Percentiles rank a stretch among this genome's conserved stretches.
phyloP scores from a whole-genome alignment of 64 coral and sea anemone genomes.

The Stylophora pistillata region DNA sequence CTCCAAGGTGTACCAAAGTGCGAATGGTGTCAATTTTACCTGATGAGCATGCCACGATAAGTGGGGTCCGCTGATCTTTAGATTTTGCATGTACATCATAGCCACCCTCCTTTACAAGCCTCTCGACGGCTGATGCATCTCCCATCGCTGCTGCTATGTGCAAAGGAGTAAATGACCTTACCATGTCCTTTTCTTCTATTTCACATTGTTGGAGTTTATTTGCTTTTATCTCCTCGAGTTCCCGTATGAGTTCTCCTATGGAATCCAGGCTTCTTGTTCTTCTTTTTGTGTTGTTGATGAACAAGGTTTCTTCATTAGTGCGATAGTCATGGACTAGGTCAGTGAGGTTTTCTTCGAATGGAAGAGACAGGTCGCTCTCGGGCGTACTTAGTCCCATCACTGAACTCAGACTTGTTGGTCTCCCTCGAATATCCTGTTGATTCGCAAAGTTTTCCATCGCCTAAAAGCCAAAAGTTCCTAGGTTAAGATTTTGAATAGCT shows the following conservation, averaged over 20 bases:
- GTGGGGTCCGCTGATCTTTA: slow-evolving; percentile 67
- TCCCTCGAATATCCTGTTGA: neutral
- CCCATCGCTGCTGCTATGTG: slow-evolving; percentile 70
- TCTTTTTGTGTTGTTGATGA: neutral
- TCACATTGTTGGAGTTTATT: slow-evolving; percentile 20
- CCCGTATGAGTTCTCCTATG: neutral
- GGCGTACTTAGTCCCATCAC: neutral
- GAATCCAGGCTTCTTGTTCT: neutral
- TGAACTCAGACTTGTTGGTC: slow-evolving; percentile 9
- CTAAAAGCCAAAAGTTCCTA: neutral
- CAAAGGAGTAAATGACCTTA: slow-evolving; percentile 46
- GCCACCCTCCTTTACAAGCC: slow-evolving; percentile 47
- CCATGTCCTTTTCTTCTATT: neutral
- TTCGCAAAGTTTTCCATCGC: slow-evolving; percentile 1
- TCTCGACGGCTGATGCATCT: slow-evolving; percentile 24
- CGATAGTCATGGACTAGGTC: slow-evolving; percentile 8
- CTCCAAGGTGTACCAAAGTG: slow-evolving; percentile 57
- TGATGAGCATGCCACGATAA: slow-evolving; percentile 78
- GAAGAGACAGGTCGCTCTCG: slow-evolving; percentile 25
- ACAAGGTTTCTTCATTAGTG: slow-evolving; percentile 6
- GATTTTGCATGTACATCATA: slow-evolving; percentile 35
- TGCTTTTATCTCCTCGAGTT: slow-evolving; percentile 19
- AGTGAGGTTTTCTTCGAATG: slow-evolving; percentile 14
- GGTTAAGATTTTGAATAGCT: neutral
- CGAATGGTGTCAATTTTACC: slow-evolving; percentile 33